Evolutionary conservation across 2,888 invertebrate genomes (phyloP), one percentile per base, ranked within the genome.

Genomic region (Marasmarcha lunaedactyla): DNA sequence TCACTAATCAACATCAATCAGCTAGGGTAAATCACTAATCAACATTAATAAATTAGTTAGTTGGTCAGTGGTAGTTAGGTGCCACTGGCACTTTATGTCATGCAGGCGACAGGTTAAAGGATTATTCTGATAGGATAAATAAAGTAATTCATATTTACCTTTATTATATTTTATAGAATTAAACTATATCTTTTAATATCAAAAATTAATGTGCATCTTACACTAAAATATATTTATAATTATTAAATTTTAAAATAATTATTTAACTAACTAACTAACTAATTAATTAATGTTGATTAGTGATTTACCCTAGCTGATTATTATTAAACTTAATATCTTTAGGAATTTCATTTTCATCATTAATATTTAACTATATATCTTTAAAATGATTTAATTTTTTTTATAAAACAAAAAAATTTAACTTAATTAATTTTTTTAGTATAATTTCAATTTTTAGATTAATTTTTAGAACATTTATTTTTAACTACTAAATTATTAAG

Each of bases 141-240:
- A 46, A 73, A 58, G 68, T 71, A 71, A 45, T 43, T 39, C 7
- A 5, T 44, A 48, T 51, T n/a, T 72, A 71, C 66, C 86, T 86
- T 86, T 86, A 86, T 87, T 86, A 86, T 63, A 85, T 78, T 74
- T 85, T 84, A 81, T 77, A 85, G 86, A 86, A 81, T 87, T 65
- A 85, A 87, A 86, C 86, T 85, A 85, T 77, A 83, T 47, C 85
- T 69, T 57, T 74, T 81, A 86, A 63, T 64, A 79, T 86, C 86
- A 87, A 87, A 87, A 86, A 76, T 65, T 85, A 77, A 70, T 71
- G 81, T 87, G 86, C 86, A 63, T 85, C 81, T 46, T 87, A 87
- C 86, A 87, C 84, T 74, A 86, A 86, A 85, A 85, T 85, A 84
- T 85, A 78, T 43, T 41, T 27, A 38, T 41, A 40, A 34, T 33